Evolutionary conservation across 2,113 vertebrate genomes (phyloP), one percentile per base, ranked within the genome.

Genomic region (Hippocampus comes): DNA sequence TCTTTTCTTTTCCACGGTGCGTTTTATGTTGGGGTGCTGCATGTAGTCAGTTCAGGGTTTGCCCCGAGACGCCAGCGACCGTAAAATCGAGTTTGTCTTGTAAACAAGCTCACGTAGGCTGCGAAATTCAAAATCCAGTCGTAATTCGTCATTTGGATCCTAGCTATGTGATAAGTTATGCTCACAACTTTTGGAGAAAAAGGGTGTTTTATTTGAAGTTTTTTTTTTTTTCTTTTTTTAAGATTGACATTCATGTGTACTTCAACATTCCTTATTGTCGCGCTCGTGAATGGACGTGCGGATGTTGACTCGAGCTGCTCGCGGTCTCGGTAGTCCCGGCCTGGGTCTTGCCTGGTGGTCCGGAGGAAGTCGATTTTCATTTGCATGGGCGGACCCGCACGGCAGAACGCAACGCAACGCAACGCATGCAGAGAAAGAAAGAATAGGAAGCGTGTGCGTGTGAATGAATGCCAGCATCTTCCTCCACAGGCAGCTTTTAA

Each of bases 401-500:
- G 27, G 57, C 57, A 27, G 25, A 59, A 57, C n/a, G 55, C 43
- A 46, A 12, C 43, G 59, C 42, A 25, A 18, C 27, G 59, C 43
- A 27, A 18, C 27, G 59, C 59, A 61, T 61, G 59, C 42, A 68
- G 67, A 42, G 15, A 83, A 71, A 71, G 76, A 34, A 42, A 65
- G 17, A 21, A 41, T 1, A 41, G 18, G 11, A 14, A 27, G 57
- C 23, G 64, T 78, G 72, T 27, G 63, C 67, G 34, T 25, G 67
- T 30, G 84, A 85, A 87, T 82, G 88, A 86, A 90, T 89, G 89
- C 87, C 90, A 88, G 86, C 89, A 88, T 87, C 81, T 87, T 87
- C 85, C 89, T 87, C 85, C 85, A 86, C 87, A 90, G 84, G 88
- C 87, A 89, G 89, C 88, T 90, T 91, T 87, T 75, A 87, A 87